phyloP scores from a whole-genome alignment of 2,888 invertebrate genomes.

The Clitarchus hookeri region DNA sequence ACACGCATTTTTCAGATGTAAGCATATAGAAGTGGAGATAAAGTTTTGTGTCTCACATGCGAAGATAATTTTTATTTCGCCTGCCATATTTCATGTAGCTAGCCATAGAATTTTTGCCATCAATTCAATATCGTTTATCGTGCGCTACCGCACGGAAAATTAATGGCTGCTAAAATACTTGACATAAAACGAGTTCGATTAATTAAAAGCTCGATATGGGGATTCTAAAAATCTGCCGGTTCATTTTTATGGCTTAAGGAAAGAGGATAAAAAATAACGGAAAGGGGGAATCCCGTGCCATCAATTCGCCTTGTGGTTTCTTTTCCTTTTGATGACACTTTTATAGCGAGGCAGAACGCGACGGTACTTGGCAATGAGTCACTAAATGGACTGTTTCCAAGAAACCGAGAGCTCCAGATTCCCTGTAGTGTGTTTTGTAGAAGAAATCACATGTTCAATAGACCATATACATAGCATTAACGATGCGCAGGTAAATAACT shows the following conservation, averaged over 20 bases:
- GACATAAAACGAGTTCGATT: constrained; percentile 9
- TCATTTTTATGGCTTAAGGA: constrained; percentile 8
- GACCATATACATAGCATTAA: no score
- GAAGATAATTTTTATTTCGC: background rate
- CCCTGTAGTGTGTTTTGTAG: no score
- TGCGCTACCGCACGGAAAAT: background rate
- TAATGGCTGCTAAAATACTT: background rate
- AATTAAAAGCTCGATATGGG: background rate
- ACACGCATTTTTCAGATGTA: background rate
- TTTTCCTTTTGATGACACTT: background rate
- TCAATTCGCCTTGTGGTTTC: constrained; percentile 8
- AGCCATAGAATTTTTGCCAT: background rate
- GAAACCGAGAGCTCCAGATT: no score
- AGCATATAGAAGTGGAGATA: background rate
- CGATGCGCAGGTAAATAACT: no score
- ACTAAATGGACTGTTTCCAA: background rate
- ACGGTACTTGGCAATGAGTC: constrained; percentile 5
- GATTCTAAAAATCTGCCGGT: background rate
- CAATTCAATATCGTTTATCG: background rate
- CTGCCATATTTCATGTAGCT: background rate
- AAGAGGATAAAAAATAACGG: background rate
- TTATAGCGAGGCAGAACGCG: constrained; percentile 8
- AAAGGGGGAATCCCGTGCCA: background rate
- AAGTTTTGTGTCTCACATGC: background rate
- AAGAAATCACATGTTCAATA: no score